Conservation (phyloP, 2,113 vertebrate species). For the Tychaedon coryphoeus region DNA sequence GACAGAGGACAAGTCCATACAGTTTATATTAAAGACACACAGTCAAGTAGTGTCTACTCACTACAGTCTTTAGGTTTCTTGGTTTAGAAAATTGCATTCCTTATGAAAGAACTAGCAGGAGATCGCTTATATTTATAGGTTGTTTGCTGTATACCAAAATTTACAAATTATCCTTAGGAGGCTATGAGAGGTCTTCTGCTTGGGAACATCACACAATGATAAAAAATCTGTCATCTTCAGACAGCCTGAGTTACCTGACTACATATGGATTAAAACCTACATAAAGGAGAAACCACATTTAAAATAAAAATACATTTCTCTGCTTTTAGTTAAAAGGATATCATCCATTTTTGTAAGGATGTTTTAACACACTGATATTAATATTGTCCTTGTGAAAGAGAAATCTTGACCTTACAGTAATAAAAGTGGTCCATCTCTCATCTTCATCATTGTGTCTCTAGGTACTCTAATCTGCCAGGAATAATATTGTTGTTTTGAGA, state of each 20-base stretch:
- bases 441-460: neutral
- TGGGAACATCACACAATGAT: neutral
- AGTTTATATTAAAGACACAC: neutral
- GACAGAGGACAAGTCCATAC: neutral
- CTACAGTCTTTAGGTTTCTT: neutral
- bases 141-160: neutral
- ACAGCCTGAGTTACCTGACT: neutral
- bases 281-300: neutral
- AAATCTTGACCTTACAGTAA: neutral
- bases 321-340: neutral
- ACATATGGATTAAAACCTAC: neutral
- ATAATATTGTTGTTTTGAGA: neutral
- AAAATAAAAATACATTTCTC: neutral
- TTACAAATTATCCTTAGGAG: neutral
- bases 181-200: neutral
- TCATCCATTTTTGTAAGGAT: neutral
- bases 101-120: neutral
- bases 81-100: neutral
- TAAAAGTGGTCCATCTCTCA: neutral
- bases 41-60: neutral
- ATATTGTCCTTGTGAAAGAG: neutral
- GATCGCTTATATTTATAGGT: neutral
- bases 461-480: neutral
- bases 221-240: neutral
- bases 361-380: neutral